Base-by-base conservation (phyloP, 2,888 invertebrate genomes). In the Polyploca ridens region DNA sequence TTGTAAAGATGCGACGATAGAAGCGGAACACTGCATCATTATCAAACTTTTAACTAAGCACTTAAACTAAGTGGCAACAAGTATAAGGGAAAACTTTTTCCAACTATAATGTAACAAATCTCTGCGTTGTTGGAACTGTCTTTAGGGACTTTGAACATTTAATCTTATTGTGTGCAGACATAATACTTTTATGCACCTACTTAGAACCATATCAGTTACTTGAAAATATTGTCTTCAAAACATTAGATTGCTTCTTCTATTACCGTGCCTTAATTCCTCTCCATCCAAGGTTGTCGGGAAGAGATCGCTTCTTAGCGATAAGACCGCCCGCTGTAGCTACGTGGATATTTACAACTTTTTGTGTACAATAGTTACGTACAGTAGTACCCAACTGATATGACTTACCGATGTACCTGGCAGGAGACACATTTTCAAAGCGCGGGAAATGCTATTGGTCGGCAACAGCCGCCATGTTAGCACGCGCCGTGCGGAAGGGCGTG, bases 11-110 rank as follows among this genome's bases (percentile, higher is more conserved):
- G 63, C 63, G 58, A 60, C 64, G 62, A 62, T 63, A 33, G 35
- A 58, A 44, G 27, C 57, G 41, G 33, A 49, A 14, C 46, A 65
- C 58, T 27, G 46, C 41, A 64, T 73, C 66, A 66, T 75, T 74
- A 65, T 59, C 57, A 16, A 74, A 74, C 62, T 75, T 74, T 64
- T 70, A 75, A 74, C 67, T 63, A 75, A 68, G 68, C 63, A 64
- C 66, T 75, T 66, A 49, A 19, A 65, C 62, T 63, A 64, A 67
- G 70, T 60, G 59, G 59, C 59, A 60, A 60, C 59, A 60, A 60
- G 59, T 60, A 60, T n/a, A 54, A 8, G 35, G 19, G 38, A 60
- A 60, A 60, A 60, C 10, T 60, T 60, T 35, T 60, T 38, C 59
- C 59, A 60, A 60, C 59, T 60, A 38, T 60, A 60, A 60, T 60